Percentiles rank a stretch among this genome's conserved stretches.
phyloP scores from a whole-genome alignment of 23 tunicate genomes.

The Phallusia fumigata region DNA sequence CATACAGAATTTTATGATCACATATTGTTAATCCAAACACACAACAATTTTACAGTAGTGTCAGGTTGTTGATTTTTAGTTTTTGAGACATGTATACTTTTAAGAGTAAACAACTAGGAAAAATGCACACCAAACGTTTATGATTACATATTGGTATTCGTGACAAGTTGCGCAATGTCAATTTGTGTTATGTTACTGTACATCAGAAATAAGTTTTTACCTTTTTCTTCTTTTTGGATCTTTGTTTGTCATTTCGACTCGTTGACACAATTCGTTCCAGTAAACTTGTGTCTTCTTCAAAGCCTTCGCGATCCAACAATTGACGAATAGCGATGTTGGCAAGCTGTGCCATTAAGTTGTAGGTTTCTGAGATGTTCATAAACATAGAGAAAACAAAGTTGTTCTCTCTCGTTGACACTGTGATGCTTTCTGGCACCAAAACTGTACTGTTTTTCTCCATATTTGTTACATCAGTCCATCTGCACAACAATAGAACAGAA shows the following conservation, averaged over 20 bases:
- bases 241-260: background rate
- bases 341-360: conserved; percentile 86
- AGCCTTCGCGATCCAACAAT: conserved; percentile 76
- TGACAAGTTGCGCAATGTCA: no score
- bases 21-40: no score
- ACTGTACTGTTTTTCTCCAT: conserved; percentile 82
- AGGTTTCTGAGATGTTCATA: conserved; percentile 79
- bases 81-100: no score
- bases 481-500: conserved; percentile 16
- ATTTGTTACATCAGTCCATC: conserved; percentile 96
- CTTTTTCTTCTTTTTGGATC: conserved; percentile 54
- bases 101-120: no score
- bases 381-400: conserved; percentile 85
- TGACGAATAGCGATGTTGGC: conserved; percentile 96
- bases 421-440: conserved; percentile 86
- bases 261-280: background rate
- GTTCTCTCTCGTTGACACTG: conserved; percentile 66
- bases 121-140: no score
- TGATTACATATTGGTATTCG: no score
- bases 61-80: no score
- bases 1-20: no score
- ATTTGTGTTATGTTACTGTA: no score
- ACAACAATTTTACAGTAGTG: no score
- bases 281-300: conserved; percentile 59
- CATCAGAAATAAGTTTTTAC: conserved; percentile 12